Evolutionary conservation across 2,888 invertebrate genomes (phyloP).

Genomic region (Polyommatus iphigenia): DNA sequence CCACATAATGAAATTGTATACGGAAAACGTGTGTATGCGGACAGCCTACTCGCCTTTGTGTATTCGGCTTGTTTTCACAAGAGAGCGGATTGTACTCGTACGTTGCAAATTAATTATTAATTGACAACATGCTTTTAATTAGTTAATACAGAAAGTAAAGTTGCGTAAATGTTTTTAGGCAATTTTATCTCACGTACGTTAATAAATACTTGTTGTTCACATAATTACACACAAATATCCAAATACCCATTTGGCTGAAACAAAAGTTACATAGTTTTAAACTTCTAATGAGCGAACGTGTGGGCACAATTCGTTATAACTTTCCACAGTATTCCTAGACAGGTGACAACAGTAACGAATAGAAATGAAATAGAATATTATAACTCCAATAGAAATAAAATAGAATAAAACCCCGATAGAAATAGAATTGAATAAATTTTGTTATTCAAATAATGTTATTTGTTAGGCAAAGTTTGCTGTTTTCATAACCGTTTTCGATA

Average conservation of each 20-base stretch:
- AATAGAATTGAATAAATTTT: background rate
- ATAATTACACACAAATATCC: background rate
- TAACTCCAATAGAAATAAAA: too few relatives aligned
- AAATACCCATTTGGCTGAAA: background rate
- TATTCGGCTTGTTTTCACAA: background rate
- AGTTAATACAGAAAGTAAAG: too few relatives aligned
- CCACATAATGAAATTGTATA: too few relatives aligned
- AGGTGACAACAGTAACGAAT: background rate
- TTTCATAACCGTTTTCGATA: constrained; percentile 14
- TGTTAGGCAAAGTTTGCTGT: background rate
- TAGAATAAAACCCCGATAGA: too few relatives aligned
- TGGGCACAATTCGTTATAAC: background rate
- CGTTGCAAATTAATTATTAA: too few relatives aligned
- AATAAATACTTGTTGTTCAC: too few relatives aligned
- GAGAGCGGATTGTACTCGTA: too few relatives aligned
- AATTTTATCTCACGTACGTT: too few relatives aligned
- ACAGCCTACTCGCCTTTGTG: background rate
- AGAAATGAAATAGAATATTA: background rate
- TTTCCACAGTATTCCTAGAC: background rate
- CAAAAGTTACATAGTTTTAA: background rate
- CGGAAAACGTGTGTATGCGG: too few relatives aligned
- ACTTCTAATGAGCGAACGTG: background rate
- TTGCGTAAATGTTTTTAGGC: too few relatives aligned
- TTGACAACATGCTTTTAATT: too few relatives aligned
- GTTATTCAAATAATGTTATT: background rate